These are phyloP conservation scores for Drosophila kurseongensis DNA, from an alignment of 1,140 invertebrate genomes.

Conservation along the genomic window DNA sequence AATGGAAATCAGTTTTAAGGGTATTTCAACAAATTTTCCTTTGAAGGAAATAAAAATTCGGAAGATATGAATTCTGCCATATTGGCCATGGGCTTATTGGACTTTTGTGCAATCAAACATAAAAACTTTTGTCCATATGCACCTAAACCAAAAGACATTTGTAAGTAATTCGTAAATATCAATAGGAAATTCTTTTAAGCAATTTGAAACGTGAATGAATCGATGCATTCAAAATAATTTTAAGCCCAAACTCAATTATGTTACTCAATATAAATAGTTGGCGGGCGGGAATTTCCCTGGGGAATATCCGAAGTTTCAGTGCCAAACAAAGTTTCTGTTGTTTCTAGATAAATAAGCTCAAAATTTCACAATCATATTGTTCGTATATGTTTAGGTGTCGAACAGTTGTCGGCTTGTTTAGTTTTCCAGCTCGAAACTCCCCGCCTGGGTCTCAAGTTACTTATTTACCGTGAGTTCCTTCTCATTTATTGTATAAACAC, in stretches of 20 bases:
- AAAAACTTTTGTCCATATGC: too few species aligned
- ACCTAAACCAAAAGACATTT: too few species aligned
- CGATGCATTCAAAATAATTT: too few species aligned
- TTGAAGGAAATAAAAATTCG: not conserved
- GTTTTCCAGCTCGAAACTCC: slow-evolving; percentile 41
- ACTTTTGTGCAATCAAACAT: too few species aligned
- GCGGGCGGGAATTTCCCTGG: slow-evolving; percentile 46
- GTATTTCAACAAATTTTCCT: not conserved
- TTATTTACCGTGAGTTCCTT: slow-evolving; percentile 17
- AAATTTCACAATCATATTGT: slow-evolving; percentile 61
- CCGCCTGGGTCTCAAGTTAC: slow-evolving; percentile 31
- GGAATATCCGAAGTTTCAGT: slow-evolving; percentile 29
- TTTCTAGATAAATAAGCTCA: slow-evolving; percentile 53
- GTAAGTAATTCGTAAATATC: too few species aligned
- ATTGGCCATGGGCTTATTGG: too few species aligned
- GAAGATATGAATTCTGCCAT: not conserved
- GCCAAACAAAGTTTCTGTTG: slow-evolving; percentile 12
- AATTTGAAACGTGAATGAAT: too few species aligned
- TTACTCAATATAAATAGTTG: not conserved
- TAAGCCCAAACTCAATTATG: slow-evolving; percentile 1
- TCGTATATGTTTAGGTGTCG: slow-evolving; percentile 46
- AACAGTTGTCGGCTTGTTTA: slow-evolving; percentile 68
- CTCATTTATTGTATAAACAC: slow-evolving; percentile 61
- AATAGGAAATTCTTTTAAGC: too few species aligned
- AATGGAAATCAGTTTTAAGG: not conserved